These are phyloP conservation scores for Marmota flaviventris DNA, from an alignment of 2,113 vertebrate species.

Conservation along the genomic window DNA sequence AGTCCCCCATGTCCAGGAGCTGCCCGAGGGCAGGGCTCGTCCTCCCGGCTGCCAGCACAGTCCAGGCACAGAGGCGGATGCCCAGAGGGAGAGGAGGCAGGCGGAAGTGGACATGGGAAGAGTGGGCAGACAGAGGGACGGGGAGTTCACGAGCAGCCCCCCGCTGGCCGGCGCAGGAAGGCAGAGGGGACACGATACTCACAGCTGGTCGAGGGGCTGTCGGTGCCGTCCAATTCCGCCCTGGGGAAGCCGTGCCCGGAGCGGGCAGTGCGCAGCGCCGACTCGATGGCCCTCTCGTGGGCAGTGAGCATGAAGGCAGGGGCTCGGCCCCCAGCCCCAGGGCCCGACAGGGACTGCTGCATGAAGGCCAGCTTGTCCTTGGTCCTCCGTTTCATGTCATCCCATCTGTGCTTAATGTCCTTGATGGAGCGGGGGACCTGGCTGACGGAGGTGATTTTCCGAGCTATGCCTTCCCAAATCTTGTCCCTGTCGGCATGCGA, in stretches of 20 bases:
- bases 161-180: not conserved
- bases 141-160: rapidly evolving
- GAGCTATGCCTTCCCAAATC: conserved; percentile 92
- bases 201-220: conserved; percentile 88
- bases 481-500: conserved; percentile 90
- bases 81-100: not conserved
- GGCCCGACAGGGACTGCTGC: conserved; percentile 88
- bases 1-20: not conserved
- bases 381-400: conserved; percentile 91
- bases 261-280: conserved; percentile 81
- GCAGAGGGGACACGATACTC: conserved; percentile 82
- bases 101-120: not conserved
- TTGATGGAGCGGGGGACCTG: conserved; percentile 90
- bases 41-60: not conserved
- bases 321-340: conserved; percentile 71
- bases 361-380: conserved; percentile 91
- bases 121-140: not conserved
- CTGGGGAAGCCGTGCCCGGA: conserved; percentile 79
- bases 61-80: not conserved
- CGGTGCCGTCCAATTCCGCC: conserved; percentile 82
- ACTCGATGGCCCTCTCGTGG: conserved; percentile 87
- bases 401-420: conserved; percentile 91
- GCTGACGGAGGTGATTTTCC: conserved; percentile 90
- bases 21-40: not conserved
- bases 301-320: conserved; percentile 85